phyloP scores from a whole-genome alignment of 2,888 invertebrate species.

The Drosophila mimetica region DNA sequence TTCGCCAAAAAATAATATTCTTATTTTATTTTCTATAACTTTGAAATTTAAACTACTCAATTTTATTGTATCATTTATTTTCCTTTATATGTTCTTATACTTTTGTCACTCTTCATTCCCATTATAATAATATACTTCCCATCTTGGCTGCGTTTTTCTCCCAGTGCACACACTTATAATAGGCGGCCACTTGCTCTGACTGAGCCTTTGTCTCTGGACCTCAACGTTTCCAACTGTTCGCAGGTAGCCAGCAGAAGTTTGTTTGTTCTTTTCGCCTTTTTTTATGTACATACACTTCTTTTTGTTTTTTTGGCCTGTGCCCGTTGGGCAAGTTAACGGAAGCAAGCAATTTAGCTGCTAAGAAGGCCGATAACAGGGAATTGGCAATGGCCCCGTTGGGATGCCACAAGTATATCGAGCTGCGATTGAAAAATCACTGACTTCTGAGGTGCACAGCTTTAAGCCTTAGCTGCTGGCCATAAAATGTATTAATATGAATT shows the following conservation, averaged over 20 bases:
- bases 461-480: not conserved
- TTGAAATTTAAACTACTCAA: too few relatives aligned
- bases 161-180: slow-evolving; percentile 25
- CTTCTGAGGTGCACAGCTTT: not conserved
- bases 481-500: not conserved
- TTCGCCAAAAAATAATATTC: too few relatives aligned
- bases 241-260: slow-evolving; percentile 55
- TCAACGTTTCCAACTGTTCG: slow-evolving; percentile 12
- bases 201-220: slow-evolving; percentile 58
- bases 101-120: too few relatives aligned
- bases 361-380: slow-evolving; percentile 62
- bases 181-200: slow-evolving; percentile 27
- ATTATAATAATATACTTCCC: too few relatives aligned
- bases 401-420: slow-evolving; percentile 36
- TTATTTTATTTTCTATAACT: too few relatives aligned
- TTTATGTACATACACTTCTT: slow-evolving; percentile 1
- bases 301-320: slow-evolving; percentile 14
- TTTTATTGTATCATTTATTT: too few relatives aligned
- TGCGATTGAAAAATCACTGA: slow-evolving; percentile 52
- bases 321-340: slow-evolving; percentile 76
- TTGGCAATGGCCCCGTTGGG: slow-evolving; percentile 48
- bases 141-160: too few relatives aligned
- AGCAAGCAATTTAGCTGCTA: slow-evolving; percentile 77
- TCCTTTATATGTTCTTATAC: too few relatives aligned
- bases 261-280: slow-evolving; percentile 23